phyloP scores from a whole-genome alignment of 2,797 vertebrate genomes.

The Melanogrammus aeglefinus region DNA sequence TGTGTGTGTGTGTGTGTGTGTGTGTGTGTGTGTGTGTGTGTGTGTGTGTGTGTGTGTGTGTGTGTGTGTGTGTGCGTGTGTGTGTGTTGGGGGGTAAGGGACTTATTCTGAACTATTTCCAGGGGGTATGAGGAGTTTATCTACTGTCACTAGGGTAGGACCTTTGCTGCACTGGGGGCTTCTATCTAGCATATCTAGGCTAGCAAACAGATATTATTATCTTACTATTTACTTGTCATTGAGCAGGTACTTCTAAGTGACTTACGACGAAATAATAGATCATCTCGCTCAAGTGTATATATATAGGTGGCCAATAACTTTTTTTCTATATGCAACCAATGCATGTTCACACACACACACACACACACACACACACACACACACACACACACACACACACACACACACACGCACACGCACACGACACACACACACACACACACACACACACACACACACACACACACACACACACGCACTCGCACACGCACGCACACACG shows the following conservation, averaged over 20 bases:
- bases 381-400: too few relatives aligned
- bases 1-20: slow-evolving; percentile 7
- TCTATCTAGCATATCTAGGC: slow-evolving; percentile 1
- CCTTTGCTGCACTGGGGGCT: neutral
- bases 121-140: slow-evolving; percentile 53
- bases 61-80: neutral
- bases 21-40: slow-evolving; percentile 9
- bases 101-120: slow-evolving; percentile 53
- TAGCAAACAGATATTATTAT: neutral
- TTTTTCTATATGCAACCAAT: neutral
- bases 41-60: neutral
- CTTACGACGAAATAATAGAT: neutral
- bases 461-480: too few relatives aligned
- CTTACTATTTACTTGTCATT: neutral
- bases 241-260: neutral
- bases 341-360: neutral
- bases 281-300: neutral
- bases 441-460: neutral
- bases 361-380: slow-evolving; percentile 9
- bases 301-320: neutral
- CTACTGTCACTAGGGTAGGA: slow-evolving; percentile 26
- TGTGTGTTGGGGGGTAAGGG: slow-evolving; percentile 8
- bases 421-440: neutral
- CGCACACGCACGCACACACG: too few relatives aligned
- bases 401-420: too few relatives aligned